phyloP scores from a whole-genome alignment of 2,888 invertebrate genomes.

The Lordiphosa andalusiaca region DNA sequence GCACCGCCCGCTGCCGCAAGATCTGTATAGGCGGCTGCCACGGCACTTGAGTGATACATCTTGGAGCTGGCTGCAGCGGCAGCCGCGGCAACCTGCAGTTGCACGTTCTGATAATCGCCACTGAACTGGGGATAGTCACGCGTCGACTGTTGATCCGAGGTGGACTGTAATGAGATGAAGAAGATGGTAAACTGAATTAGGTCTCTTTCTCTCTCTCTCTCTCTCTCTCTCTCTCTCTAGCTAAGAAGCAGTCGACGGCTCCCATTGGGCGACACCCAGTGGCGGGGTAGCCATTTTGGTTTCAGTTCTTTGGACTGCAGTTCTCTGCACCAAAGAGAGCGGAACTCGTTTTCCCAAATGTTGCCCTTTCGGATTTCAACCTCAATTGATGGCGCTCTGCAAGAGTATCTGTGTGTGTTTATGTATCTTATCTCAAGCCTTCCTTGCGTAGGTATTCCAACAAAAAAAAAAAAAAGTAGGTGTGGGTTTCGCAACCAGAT shows the following conservation, averaged over 20 bases:
- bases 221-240: not conserved
- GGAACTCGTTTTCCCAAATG: constrained; percentile 31
- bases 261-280: constrained; percentile 48
- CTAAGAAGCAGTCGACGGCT: not conserved
- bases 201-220: constrained; percentile 3
- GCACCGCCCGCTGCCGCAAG: constrained; percentile 75
- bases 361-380: constrained; percentile 28
- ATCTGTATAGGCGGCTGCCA: constrained; percentile 66
- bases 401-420: constrained; percentile 15
- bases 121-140: constrained; percentile 60
- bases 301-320: constrained; percentile 23
- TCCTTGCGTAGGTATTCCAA: not conserved
- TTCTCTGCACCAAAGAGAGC: constrained; percentile 16
- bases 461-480: not conserved
- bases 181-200: constrained; percentile 10
- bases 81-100: constrained; percentile 46
- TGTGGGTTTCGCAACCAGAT: constrained; percentile 1
- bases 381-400: constrained; percentile 37
- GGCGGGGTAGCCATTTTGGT: constrained; percentile 58
- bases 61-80: constrained; percentile 58
- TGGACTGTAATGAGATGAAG: constrained; percentile 55
- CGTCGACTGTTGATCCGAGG: constrained; percentile 72
- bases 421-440: constrained; percentile 13
- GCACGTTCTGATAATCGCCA: constrained; percentile 55
- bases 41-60: constrained; percentile 80